Evolutionary conservation across 2,888 invertebrate species (phyloP).

Genomic region (Tineola bisselliella): DNA sequence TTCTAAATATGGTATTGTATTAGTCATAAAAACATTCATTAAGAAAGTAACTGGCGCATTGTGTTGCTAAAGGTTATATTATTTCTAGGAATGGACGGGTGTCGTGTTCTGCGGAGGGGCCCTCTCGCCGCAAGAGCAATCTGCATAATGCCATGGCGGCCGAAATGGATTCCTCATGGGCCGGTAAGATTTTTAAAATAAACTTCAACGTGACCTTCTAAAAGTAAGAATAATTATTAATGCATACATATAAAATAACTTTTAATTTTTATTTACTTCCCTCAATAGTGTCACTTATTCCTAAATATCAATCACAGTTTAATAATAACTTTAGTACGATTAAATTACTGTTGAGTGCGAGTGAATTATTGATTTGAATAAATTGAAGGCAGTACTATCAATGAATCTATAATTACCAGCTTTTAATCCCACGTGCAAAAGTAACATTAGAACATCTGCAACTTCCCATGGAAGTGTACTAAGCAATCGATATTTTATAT

Average conservation of each 20-base stretch:
- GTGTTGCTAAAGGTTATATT: background rate
- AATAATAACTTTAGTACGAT: too few relatives aligned
- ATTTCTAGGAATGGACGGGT: conserved; percentile 52
- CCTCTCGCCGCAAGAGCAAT: conserved; percentile 77
- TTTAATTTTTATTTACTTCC: too few relatives aligned
- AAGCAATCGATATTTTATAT: conserved; percentile 30
- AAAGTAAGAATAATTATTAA: too few relatives aligned
- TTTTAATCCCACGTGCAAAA: background rate
- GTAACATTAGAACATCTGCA: conserved; percentile 21
- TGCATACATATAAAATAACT: too few relatives aligned
- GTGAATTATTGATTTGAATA: background rate
- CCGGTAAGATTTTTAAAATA: conserved; percentile 29
- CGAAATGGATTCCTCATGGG: conserved; percentile 56
- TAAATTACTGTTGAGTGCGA: too few relatives aligned
- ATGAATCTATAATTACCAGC: background rate
- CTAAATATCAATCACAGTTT: too few relatives aligned
- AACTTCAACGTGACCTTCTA: too few relatives aligned
- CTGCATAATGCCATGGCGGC: conserved; percentile 70
- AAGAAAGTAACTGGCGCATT: background rate
- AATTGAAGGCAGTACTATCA: background rate
- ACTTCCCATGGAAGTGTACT: conserved; percentile 28
- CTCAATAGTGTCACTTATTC: too few relatives aligned
- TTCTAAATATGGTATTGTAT: background rate
- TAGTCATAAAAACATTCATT: background rate
- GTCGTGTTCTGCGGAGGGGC: conserved; percentile 71